Conservation (phyloP, 2,888 invertebrate genomes). For the Lasioglossum morio region DNA sequence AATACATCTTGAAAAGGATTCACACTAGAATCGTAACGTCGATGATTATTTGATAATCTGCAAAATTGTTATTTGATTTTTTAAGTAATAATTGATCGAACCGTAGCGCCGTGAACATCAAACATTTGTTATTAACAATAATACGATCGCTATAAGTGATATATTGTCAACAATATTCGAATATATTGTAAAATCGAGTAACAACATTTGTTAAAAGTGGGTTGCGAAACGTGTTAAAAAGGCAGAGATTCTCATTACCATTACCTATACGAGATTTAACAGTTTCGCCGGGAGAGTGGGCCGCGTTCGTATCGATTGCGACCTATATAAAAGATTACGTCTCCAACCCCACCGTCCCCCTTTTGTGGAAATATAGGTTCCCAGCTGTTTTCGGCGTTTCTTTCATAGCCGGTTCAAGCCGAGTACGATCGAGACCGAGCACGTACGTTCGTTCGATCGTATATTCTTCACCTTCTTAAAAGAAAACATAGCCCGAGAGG, state of each 20-base stretch:
- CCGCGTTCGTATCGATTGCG: slow-evolving; percentile 55
- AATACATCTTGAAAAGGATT: too few relatives aligned
- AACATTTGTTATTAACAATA: too few relatives aligned
- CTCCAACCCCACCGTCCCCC: slow-evolving; percentile 16
- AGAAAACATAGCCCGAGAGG: not conserved
- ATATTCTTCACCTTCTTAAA: not conserved
- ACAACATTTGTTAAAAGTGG: not conserved
- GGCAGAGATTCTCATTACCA: slow-evolving; percentile 23
- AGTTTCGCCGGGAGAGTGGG: slow-evolving; percentile 43
- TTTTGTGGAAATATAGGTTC: slow-evolving; percentile 43
- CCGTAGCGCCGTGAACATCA: too few relatives aligned
- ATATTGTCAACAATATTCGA: not conserved
- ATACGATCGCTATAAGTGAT: too few relatives aligned
- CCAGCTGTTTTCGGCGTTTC: slow-evolving; percentile 25
- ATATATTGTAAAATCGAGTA: not conserved
- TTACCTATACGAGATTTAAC: slow-evolving; percentile 46
- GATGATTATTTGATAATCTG: too few relatives aligned
- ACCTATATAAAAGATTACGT: slow-evolving; percentile 61
- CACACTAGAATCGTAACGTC: too few relatives aligned
- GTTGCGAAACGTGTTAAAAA: not conserved
- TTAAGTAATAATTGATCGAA: too few relatives aligned
- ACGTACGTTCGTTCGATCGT: slow-evolving; percentile 20
- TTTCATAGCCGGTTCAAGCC: slow-evolving; percentile 32
- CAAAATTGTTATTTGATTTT: too few relatives aligned
- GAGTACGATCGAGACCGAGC: slow-evolving; percentile 1